A percentile compares a stretch with the other conserved stretches of the same genome.
phyloP scores from a whole-genome alignment of 2,113 vertebrate species.

The Chionis minor region DNA sequence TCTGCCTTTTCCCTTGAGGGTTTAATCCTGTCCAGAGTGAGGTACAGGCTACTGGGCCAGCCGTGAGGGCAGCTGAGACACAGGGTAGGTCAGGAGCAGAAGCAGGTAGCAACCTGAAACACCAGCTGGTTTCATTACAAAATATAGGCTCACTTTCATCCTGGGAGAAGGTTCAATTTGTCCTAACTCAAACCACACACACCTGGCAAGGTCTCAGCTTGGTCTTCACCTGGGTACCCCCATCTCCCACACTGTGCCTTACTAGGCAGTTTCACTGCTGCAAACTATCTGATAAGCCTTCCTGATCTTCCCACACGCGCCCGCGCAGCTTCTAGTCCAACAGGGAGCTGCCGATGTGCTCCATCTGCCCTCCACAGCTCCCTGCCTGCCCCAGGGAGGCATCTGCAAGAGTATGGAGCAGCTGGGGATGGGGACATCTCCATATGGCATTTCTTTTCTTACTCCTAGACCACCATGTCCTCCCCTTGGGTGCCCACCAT shows the following conservation, averaged over 20 bases:
- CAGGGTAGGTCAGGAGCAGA: neutral
- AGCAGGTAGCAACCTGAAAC: slow-evolving; percentile 33
- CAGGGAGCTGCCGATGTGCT: neutral
- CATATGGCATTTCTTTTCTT: neutral
- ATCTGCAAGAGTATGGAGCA: neutral
- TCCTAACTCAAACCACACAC: neutral
- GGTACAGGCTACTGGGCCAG: neutral
- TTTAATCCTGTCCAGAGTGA: neutral
- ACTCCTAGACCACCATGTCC: neutral
- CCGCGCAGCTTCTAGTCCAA: neutral
- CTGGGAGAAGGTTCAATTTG: slow-evolving; percentile 13
- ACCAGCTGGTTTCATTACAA: neutral
- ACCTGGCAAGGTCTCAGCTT: slow-evolving; percentile 23
- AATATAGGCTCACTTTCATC: slow-evolving; percentile 20
- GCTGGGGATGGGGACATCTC: neutral
- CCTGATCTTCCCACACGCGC: slow-evolving; percentile 49
- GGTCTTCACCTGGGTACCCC: slow-evolving; percentile 10
- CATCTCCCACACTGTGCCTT: slow-evolving; percentile 46
- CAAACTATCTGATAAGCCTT: slow-evolving; percentile 53
- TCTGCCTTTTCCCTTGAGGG: neutral
- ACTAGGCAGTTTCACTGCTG: slow-evolving; percentile 25
- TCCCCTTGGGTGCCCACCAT: fast-evolving
- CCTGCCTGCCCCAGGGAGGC: neutral
- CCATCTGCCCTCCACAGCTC: neutral
- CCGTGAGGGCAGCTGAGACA: neutral